Percentiles rank a stretch among this genome's conserved stretches.
Evolutionary conservation across 2,113 vertebrate genomes (phyloP).

Genomic region (Antechinus flavipes): DNA sequence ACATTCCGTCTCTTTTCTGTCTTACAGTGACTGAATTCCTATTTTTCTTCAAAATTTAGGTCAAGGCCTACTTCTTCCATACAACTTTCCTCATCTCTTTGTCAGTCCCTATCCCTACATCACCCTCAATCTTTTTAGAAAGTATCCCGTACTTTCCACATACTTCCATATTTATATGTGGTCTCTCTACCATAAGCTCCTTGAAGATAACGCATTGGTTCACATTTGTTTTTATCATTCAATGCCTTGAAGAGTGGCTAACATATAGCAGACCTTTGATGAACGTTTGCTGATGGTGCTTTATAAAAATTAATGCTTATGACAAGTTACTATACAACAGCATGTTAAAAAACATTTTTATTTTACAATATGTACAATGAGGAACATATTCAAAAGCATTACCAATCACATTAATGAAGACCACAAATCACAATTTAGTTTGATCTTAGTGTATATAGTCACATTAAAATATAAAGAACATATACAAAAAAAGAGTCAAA

Average conservation of each 20-base stretch:
- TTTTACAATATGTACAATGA: conserved; percentile 91
- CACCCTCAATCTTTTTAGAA: not conserved
- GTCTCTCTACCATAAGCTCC: not conserved
- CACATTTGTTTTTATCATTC: not conserved
- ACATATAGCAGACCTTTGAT: not conserved
- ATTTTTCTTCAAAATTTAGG: not conserved
- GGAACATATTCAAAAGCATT: conserved; percentile 86
- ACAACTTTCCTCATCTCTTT: not conserved
- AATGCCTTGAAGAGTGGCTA: not conserved
- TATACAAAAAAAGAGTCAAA: conserved; percentile 83
- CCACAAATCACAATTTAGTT: conserved; percentile 86
- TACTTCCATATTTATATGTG: not conserved
- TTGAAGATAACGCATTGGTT: not conserved
- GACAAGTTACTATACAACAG: conserved; percentile 83
- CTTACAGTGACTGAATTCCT: not conserved
- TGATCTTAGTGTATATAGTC: conserved; percentile 86
- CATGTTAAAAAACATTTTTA: conserved; percentile 89
- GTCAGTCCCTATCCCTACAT: not conserved
- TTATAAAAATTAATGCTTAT: conserved; percentile 72
- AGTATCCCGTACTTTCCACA: not conserved
- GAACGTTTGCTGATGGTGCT: conserved; percentile 6
- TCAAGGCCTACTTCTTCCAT: not conserved
- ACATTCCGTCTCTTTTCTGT: not conserved
- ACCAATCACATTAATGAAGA: conserved; percentile 85
- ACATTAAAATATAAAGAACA: conserved; percentile 87